Evolutionary conservation across 2,888 invertebrate genomes (phyloP).

Genomic region (Nephrotoma appendiculata): DNA sequence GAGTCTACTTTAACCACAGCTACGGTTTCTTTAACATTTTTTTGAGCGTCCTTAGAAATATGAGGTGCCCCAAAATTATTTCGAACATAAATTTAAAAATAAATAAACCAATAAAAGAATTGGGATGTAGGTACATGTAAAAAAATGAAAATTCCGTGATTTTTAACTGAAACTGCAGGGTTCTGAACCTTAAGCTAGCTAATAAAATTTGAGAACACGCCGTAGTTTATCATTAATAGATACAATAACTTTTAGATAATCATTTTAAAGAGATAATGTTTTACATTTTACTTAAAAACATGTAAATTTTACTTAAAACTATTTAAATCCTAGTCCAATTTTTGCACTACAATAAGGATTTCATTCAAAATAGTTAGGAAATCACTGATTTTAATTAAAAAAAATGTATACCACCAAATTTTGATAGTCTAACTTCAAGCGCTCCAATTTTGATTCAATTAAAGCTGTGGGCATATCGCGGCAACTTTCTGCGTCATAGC

Average conservation of each 20-base stretch:
- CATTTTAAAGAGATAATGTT: no score
- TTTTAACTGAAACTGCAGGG: background rate
- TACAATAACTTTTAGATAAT: no score
- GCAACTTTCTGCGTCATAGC: conserved; percentile 24
- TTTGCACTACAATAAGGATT: background rate
- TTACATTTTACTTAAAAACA: no score
- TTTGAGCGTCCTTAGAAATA: conserved; percentile 27
- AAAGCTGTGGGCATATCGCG: background rate
- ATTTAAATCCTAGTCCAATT: no score
- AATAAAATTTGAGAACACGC: no score
- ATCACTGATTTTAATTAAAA: background rate
- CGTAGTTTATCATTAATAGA: no score
- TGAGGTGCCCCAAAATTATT: background rate
- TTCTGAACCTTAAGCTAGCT: no score
- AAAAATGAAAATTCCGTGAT: background rate
- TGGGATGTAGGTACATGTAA: no score
- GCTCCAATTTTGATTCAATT: conserved; percentile 47
- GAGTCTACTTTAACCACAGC: conserved; percentile 42
- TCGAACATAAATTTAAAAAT: conserved; percentile 15
- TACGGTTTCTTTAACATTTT: conserved; percentile 36
- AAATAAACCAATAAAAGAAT: conserved; percentile 12
- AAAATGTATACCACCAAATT: conserved; percentile 33
- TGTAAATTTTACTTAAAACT: no score
- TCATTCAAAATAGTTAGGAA: background rate
- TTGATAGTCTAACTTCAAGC: conserved; percentile 50